These are phyloP conservation scores for Marmota flaviventris DNA, from an alignment of 2,113 vertebrate species.

Conservation along the genomic window DNA sequence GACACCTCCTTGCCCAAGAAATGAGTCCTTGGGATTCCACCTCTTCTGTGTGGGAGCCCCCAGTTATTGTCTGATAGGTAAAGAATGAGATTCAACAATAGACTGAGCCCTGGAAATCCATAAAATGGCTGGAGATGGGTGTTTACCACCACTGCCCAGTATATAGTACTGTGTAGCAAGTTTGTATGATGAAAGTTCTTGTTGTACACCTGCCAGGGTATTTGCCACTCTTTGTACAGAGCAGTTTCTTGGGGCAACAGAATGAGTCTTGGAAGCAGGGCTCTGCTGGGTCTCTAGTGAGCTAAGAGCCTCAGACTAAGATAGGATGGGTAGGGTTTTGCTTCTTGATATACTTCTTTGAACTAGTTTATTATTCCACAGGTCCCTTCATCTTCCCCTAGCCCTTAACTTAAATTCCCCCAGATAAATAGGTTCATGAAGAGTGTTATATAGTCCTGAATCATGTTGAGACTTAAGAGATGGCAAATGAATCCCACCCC, in stretches of 20 bases:
- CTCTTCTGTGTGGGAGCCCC: neutral
- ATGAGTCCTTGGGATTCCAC: neutral
- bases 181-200: neutral
- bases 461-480: conserved; percentile 30
- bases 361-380: neutral
- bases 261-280: neutral
- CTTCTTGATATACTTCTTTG: neutral
- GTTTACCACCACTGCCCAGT: rapidly evolving
- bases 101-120: neutral
- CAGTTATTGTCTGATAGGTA: neutral
- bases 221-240: neutral
- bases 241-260: neutral
- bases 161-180: neutral
- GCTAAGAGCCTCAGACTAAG: neutral
- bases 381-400: neutral
- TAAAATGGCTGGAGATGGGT: neutral
- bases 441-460: neutral
- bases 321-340: neutral
- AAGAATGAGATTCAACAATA: neutral
- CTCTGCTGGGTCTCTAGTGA: neutral
- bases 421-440: neutral
- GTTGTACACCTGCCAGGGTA: neutral
- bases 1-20: neutral
- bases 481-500: neutral
- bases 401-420: neutral